A percentile compares a stretch with the other conserved stretches of the same genome.
phyloP scores from a whole-genome alignment of 2,888 invertebrate genomes.

The Eupelmus urozonus region DNA sequence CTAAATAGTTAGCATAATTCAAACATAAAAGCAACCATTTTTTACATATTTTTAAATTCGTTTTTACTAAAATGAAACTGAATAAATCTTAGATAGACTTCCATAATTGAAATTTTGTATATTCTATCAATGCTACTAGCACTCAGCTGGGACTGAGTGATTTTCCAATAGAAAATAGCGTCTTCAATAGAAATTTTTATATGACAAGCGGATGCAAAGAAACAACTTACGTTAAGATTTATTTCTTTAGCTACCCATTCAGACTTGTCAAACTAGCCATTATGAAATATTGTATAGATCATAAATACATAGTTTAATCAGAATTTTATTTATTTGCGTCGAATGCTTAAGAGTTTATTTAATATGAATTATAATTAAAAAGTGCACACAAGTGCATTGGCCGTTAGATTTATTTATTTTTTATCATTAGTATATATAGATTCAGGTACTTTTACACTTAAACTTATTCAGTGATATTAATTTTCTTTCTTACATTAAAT shows the following conservation, averaged over 20 bases:
- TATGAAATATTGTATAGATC: slow-evolving; percentile 17
- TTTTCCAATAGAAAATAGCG: neutral
- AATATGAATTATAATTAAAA: too few relatives aligned
- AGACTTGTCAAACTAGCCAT: slow-evolving; percentile 37
- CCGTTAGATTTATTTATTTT: slow-evolving; percentile 26
- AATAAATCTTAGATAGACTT: slow-evolving; percentile 1
- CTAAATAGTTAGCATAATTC: slow-evolving; percentile 23
- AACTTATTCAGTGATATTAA: slow-evolving; percentile 24
- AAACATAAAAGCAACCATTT: slow-evolving; percentile 18
- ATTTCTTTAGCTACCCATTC: slow-evolving; percentile 15
- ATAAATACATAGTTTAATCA: slow-evolving; percentile 25
- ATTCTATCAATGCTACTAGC: neutral
- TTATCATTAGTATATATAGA: neutral
- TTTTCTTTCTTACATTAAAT: slow-evolving; percentile 17
- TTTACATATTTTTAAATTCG: neutral
- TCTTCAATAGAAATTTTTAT: slow-evolving; percentile 10
- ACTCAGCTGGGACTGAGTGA: slow-evolving; percentile 46
- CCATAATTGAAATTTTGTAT: neutral
- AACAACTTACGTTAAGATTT: slow-evolving; percentile 4
- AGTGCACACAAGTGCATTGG: slow-evolving; percentile 3
- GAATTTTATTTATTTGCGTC: slow-evolving; percentile 49
- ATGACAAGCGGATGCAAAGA: slow-evolving; percentile 20
- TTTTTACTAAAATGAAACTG: neutral
- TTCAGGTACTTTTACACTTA: slow-evolving; percentile 14
- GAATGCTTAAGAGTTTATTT: slow-evolving; percentile 40